These are phyloP conservation scores for Malurus melanocephalus DNA, from an alignment of 2,113 vertebrate species.

Conservation along the genomic window DNA sequence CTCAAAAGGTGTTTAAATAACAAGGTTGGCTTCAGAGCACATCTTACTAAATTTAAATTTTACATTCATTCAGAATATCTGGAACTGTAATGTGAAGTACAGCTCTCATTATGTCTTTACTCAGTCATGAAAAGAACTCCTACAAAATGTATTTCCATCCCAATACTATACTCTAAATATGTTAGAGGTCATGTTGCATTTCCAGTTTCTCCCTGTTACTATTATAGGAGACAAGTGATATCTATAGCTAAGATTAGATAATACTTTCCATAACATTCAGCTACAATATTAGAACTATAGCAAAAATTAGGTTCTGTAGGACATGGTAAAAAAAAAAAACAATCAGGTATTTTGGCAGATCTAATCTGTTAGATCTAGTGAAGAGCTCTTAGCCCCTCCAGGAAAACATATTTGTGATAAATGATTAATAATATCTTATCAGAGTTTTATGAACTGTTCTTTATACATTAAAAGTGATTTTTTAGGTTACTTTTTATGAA, in stretches of 20 bases:
- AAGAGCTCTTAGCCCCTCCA: background rate
- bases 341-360: background rate
- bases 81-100: background rate
- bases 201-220: background rate
- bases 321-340: background rate
- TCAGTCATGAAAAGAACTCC: background rate
- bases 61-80: slow-evolving; percentile 19
- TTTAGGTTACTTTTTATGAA: background rate
- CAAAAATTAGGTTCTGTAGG: background rate
- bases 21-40: slow-evolving; percentile 2
- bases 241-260: background rate
- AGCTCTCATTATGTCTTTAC: background rate
- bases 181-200: background rate
- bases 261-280: background rate
- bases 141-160: background rate
- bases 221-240: background rate
- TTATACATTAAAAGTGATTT: background rate
- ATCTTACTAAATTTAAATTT: slow-evolving; percentile 29
- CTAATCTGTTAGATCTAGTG: background rate
- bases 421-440: background rate
- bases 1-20: background rate
- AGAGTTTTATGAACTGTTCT: background rate
- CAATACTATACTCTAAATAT: background rate
- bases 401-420: background rate
- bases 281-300: background rate